phyloP scores from a whole-genome alignment of 1,140 invertebrate genomes.

The Listronotus bonariensis region DNA sequence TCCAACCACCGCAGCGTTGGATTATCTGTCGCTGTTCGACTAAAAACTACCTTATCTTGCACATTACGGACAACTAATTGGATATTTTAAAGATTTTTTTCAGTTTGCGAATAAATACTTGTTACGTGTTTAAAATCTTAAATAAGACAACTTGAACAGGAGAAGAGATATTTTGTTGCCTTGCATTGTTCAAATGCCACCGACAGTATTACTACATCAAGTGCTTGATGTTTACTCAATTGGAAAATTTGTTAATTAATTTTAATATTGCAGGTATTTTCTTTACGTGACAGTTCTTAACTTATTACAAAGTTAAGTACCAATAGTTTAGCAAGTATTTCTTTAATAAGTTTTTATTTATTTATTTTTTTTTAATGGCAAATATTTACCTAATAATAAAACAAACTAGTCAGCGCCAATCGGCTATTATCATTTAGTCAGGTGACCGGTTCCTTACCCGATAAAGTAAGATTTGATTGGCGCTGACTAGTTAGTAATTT shows the following conservation, averaged over 20 bases:
- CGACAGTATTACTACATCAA: not conserved
- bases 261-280: slow-evolving; percentile 33
- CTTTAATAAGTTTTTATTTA: too few species aligned
- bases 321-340: too few species aligned
- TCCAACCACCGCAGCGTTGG: slow-evolving; percentile 47
- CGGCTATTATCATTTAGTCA: too few species aligned
- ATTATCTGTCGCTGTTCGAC: slow-evolving; percentile 47
- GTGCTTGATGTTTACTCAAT: not conserved
- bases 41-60: slow-evolving; percentile 51
- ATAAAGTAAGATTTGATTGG: too few species aligned
- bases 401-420: too few species aligned
- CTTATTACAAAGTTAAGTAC: too few species aligned
- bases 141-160: slow-evolving; percentile 38
- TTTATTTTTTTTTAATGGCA: too few species aligned
- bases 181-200: slow-evolving; percentile 4
- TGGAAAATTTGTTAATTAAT: slow-evolving; percentile 37
- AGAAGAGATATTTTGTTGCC: slow-evolving; percentile 26
- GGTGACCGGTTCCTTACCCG: too few species aligned
- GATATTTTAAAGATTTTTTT: slow-evolving; percentile 52
- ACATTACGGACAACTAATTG: slow-evolving; percentile 52
- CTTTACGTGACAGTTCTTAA: too few species aligned
- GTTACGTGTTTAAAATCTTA: slow-evolving; percentile 48
- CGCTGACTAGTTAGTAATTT: too few species aligned
- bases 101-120: slow-evolving; percentile 48
- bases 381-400: too few species aligned